Evolutionary conservation across 2,797 vertebrate species (phyloP).

Genomic region (Streptopelia turtur): DNA sequence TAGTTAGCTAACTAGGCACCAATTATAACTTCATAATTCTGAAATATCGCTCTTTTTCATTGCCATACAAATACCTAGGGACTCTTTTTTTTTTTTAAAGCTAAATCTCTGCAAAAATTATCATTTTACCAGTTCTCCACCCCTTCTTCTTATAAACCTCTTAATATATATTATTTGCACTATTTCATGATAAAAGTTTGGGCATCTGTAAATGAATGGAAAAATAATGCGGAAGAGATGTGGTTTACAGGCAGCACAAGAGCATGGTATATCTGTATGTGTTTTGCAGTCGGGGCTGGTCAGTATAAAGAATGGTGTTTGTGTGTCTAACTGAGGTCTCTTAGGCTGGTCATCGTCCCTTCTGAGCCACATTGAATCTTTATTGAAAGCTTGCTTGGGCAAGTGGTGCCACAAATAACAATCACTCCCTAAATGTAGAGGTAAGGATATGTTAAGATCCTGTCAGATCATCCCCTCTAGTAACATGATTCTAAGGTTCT

Average conservation of each 20-base stretch:
- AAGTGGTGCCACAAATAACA: neutral
- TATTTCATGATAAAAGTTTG: neutral
- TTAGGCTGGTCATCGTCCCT: neutral
- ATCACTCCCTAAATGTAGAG: neutral
- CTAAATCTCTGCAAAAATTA: neutral
- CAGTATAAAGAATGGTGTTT: neutral
- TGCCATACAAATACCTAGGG: neutral
- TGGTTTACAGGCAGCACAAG: neutral
- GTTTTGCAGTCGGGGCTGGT: neutral
- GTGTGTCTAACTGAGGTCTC: neutral
- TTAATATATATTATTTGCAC: neutral
- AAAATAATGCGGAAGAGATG: neutral
- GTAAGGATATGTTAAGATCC: neutral
- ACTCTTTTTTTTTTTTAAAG: neutral
- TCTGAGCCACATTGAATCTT: neutral
- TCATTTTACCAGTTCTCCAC: neutral
- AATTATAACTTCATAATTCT: neutral
- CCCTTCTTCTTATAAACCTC: neutral
- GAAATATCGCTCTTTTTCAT: neutral
- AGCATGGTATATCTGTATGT: neutral
- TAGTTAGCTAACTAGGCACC: neutral
- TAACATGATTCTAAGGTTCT: neutral
- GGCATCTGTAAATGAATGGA: neutral
- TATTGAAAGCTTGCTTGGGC: neutral
- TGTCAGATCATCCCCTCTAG: neutral